Conservation (phyloP, 2,113 vertebrate species). For the Dipodomys stephensi region DNA sequence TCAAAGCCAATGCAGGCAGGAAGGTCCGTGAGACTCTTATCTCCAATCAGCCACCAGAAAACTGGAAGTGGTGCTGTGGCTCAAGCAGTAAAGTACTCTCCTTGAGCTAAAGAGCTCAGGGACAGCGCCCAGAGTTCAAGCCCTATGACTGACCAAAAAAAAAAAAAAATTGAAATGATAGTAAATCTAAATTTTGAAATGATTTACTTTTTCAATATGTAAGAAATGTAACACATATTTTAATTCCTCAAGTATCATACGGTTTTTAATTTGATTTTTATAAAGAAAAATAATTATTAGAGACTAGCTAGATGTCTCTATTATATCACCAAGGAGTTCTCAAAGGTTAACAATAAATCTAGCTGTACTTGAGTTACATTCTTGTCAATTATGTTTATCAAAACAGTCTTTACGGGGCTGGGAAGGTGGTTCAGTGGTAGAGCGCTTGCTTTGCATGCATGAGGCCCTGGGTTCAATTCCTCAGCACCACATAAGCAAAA, state of each 20-base stretch:
- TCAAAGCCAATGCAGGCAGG: too few relatives aligned
- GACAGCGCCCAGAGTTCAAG: too few relatives aligned
- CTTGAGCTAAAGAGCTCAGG: too few relatives aligned
- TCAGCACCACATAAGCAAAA: too few relatives aligned
- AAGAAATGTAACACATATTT: slow-evolving; percentile 52
- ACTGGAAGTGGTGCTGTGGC: too few relatives aligned
- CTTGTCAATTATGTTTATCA: not conserved
- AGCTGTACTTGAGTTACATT: not conserved
- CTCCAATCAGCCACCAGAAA: too few relatives aligned
- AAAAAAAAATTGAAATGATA: slow-evolving; percentile 6
- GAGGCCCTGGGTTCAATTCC: too few relatives aligned
- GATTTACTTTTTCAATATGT: slow-evolving; percentile 9
- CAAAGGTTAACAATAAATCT: not conserved
- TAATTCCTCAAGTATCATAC: slow-evolving; percentile 57
- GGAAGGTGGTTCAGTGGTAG: too few relatives aligned
- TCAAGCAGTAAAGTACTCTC: too few relatives aligned
- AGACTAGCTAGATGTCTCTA: not conserved
- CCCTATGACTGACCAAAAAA: not conserved
- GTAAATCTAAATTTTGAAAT: slow-evolving; percentile 55
- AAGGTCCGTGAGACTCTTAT: too few relatives aligned
- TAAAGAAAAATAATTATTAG: slow-evolving; percentile 26
- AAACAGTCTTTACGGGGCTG: too few relatives aligned
- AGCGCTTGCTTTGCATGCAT: too few relatives aligned
- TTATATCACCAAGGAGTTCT: not conserved
- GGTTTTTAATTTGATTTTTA: slow-evolving; percentile 45